phyloP scores from a whole-genome alignment of 2,888 invertebrate genomes.

The Taenaris catops region DNA sequence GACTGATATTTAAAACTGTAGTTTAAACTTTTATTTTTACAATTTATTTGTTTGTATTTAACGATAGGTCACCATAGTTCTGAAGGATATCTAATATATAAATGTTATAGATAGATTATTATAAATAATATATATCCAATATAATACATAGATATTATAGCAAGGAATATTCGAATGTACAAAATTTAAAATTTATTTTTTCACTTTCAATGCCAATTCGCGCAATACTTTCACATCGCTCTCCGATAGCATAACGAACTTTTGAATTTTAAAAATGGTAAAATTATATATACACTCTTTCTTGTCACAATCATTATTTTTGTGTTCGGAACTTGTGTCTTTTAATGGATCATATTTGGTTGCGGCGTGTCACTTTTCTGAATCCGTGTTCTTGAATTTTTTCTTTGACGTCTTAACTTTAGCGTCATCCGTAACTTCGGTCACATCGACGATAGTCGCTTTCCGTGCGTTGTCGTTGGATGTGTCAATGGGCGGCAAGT shows the following conservation, averaged over 20 bases:
- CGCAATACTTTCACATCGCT: slow-evolving; percentile 42
- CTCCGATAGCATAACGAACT: slow-evolving; percentile 40
- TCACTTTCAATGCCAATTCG: slow-evolving; percentile 25
- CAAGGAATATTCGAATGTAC: no score
- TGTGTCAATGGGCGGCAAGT: slow-evolving; percentile 54
- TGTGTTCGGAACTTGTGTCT: slow-evolving; percentile 30
- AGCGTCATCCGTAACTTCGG: slow-evolving; percentile 25
- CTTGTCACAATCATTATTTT: slow-evolving; percentile 42
- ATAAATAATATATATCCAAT: no score
- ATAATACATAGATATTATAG: no score
- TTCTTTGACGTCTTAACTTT: slow-evolving; percentile 28
- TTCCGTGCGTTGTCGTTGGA: slow-evolving; percentile 22
- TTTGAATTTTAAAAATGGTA: slow-evolving; percentile 35
- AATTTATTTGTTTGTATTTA: no score
- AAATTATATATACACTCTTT: slow-evolving; percentile 40
- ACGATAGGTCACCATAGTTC: no score
- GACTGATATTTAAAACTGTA: no score
- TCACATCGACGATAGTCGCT: slow-evolving; percentile 29
- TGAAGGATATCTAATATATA: no score
- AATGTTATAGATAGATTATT: no score
- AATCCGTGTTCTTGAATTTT: slow-evolving; percentile 38
- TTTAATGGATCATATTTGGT: slow-evolving; percentile 3
- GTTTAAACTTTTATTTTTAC: no score
- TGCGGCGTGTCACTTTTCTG: slow-evolving; percentile 56
- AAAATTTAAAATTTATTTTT: slow-evolving; percentile 1